Percentiles rank a stretch among this genome's conserved stretches.
Conservation (phyloP, 1,140 invertebrate genomes). For the Trinorchestia longiramus region DNA sequence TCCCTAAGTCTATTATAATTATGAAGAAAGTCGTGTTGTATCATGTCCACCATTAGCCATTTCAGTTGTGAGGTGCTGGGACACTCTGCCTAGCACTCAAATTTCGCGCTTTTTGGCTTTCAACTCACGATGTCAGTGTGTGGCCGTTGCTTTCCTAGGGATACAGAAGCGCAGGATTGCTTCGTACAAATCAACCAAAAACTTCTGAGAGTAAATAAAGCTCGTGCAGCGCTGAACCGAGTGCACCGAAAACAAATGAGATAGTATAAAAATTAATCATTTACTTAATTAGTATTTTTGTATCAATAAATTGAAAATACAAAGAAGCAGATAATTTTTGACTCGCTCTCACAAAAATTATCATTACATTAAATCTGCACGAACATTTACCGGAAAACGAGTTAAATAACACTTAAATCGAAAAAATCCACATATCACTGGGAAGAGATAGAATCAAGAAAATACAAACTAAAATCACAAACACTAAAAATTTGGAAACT, state of each 20-base stretch:
- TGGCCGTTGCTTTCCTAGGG: not conserved
- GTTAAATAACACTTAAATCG: too few relatives aligned
- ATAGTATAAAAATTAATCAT: not conserved
- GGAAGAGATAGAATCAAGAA: too few relatives aligned
- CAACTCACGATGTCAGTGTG: not conserved
- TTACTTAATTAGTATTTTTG: too few relatives aligned
- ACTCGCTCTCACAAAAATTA: too few relatives aligned
- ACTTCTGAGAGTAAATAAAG: not conserved
- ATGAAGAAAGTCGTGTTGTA: not conserved
- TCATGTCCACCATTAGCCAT: slow-evolving; percentile 14
- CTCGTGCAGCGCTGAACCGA: not conserved
- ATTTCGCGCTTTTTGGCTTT: not conserved
- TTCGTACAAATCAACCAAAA: not conserved
- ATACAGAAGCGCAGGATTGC: not conserved
- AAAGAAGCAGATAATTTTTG: too few relatives aligned
- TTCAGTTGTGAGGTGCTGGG: slow-evolving; percentile 4
- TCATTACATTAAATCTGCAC: too few relatives aligned
- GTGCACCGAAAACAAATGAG: not conserved
- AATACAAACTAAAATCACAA: too few relatives aligned
- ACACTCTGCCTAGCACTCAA: not conserved
- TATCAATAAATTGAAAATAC: too few relatives aligned
- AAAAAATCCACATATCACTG: too few relatives aligned
- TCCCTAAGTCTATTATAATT: not conserved
- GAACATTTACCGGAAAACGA: too few relatives aligned
- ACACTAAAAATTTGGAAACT: too few relatives aligned